A percentile compares a stretch with the other conserved stretches of the same genome.
phyloP scores from a whole-genome alignment of 2,113 vertebrate species.

The Ageneiosus marmoratus region DNA sequence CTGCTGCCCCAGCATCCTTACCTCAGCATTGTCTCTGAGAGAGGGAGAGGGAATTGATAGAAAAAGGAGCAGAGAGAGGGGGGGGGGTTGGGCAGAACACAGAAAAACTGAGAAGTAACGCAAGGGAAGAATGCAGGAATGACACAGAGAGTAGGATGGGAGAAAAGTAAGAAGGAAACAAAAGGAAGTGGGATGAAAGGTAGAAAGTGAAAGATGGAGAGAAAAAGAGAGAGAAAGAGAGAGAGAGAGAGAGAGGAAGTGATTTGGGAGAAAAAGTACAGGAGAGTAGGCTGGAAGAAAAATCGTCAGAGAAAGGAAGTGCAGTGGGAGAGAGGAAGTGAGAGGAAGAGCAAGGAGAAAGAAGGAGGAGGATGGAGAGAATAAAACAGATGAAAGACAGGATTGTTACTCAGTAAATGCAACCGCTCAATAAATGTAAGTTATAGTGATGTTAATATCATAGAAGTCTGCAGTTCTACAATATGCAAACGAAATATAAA shows the following conservation, averaged over 20 bases:
- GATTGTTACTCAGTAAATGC: not conserved
- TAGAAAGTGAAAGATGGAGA: not conserved
- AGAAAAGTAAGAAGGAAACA: not conserved
- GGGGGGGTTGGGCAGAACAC: not conserved
- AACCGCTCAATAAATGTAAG: no score
- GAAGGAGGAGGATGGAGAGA: conserved; percentile 12
- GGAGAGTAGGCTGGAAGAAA: not conserved
- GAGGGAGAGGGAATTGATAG: not conserved
- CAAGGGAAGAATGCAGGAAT: not conserved
- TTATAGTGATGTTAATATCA: not conserved
- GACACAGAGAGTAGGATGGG: not conserved
- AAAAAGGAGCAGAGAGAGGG: not conserved
- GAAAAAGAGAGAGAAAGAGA: not conserved
- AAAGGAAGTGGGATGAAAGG: conserved; percentile 14
- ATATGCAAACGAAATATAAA: no score
- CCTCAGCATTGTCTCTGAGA: conserved; percentile 32
- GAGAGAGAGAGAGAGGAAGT: not conserved
- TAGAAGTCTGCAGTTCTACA: not conserved
- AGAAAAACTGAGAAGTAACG: not conserved
- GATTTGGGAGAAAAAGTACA: not conserved
- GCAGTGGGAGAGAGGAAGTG: conserved; percentile 1
- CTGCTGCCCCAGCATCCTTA: conserved; percentile 34
- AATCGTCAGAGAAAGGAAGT: not conserved
- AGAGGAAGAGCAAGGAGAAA: not conserved
- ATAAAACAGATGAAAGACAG: not conserved